A percentile compares a stretch with the other conserved stretches of the same genome.
These are phyloP conservation scores for Oncorhynchus clarkii DNA, from an alignment of 2,113 vertebrate species.

Conservation along the genomic window DNA sequence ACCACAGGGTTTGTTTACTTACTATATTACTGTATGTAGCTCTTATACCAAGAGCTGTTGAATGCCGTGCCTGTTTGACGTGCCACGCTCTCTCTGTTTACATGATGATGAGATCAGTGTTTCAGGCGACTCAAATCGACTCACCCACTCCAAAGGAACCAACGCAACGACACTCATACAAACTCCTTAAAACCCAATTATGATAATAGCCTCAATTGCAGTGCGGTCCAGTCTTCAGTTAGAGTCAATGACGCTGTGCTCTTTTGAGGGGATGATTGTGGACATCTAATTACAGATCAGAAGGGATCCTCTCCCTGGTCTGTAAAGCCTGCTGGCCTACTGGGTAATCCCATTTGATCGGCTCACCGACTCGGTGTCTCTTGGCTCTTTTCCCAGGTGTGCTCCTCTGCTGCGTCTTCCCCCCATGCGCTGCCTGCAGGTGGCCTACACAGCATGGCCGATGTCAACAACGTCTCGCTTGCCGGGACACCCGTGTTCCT, in stretches of 20 bases:
- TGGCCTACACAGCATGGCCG: slow-evolving; percentile 79
- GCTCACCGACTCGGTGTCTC: slow-evolving; percentile 17
- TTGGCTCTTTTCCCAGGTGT: slow-evolving; percentile 73
- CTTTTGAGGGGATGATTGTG: background rate
- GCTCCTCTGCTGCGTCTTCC: slow-evolving; percentile 87
- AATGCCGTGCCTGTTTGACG: slow-evolving; percentile 34
- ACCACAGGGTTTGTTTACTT: background rate
- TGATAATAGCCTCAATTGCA: slow-evolving; percentile 41
- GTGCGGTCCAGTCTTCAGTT: slow-evolving; percentile 8
- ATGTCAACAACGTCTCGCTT: slow-evolving; percentile 80
- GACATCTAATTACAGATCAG: slow-evolving; percentile 69
- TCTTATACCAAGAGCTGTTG: slow-evolving; percentile 1
- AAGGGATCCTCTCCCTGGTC: slow-evolving; percentile 31
- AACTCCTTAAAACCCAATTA: slow-evolving; percentile 15
- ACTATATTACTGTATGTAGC: background rate
- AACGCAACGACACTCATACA: slow-evolving; percentile 4
- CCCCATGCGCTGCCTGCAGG: slow-evolving; percentile 74
- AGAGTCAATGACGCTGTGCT: background rate
- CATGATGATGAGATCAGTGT: slow-evolving; percentile 57
- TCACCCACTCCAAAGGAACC: background rate
- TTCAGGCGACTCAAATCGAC: slow-evolving; percentile 31
- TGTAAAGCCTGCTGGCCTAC: slow-evolving; percentile 36
- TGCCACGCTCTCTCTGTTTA: slow-evolving; percentile 49
- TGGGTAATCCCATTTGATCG: slow-evolving; percentile 56
- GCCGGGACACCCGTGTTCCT: slow-evolving; percentile 82